Conservation (phyloP, 2,888 invertebrate species). For the Pimpla rufipes region DNA sequence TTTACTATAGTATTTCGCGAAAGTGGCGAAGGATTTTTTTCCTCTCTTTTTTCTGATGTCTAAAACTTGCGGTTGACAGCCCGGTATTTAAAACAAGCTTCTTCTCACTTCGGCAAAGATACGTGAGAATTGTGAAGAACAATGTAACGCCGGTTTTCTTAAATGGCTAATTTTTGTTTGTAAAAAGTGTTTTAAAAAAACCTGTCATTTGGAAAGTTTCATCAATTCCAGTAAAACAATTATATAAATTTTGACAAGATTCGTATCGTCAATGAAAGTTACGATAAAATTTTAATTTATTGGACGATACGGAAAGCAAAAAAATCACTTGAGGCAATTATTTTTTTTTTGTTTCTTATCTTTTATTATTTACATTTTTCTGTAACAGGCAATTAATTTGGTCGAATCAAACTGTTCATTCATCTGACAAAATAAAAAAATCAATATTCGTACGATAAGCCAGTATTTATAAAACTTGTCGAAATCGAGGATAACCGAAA, state of each 20-base stretch:
- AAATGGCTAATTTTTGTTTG: background rate
- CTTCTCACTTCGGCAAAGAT: background rate
- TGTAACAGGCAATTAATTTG: background rate
- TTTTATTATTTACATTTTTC: no score
- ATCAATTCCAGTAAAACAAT: no score
- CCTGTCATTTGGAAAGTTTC: no score
- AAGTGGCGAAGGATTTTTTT: slow-evolving; percentile 19
- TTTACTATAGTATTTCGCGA: background rate
- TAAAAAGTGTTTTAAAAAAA: no score
- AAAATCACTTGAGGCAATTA: no score
- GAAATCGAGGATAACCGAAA: background rate
- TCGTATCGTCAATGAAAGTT: no score
- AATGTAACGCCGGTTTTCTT: background rate
- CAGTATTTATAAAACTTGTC: background rate
- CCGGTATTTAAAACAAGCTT: background rate
- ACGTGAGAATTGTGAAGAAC: background rate
- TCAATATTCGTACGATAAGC: background rate
- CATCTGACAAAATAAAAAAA: background rate
- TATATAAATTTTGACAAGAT: no score
- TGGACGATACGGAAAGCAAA: no score
- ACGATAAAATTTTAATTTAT: no score
- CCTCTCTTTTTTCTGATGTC: background rate
- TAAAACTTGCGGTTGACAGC: background rate
- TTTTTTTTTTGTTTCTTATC: no score
- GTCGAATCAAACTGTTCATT: background rate